Percentiles rank a stretch among this genome's conserved stretches.
phyloP scores from a whole-genome alignment of 2,113 vertebrate genomes.

The Mormoops blainvillei region DNA sequence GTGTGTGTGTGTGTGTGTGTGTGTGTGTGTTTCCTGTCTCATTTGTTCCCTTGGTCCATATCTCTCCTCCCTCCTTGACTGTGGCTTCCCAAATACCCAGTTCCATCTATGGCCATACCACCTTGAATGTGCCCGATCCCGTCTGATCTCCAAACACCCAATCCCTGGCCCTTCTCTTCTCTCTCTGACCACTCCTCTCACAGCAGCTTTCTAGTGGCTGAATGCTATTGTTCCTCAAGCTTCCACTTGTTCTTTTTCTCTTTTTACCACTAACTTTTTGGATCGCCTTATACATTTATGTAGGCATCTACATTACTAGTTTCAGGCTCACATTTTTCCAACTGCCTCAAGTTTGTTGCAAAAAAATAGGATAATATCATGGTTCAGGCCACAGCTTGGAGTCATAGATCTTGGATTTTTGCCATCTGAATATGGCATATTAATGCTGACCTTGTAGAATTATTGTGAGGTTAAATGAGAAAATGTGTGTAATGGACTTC shows the following conservation, averaged over 20 bases:
- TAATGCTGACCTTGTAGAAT: not conserved
- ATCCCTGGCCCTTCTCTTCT: not conserved
- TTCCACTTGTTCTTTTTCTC: not conserved
- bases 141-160: no score
- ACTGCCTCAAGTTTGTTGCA: not conserved
- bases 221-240: not conserved
- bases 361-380: not conserved
- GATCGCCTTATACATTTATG: not conserved
- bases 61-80: not conserved
- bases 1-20: no score
- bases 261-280: not conserved
- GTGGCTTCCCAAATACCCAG: not conserved
- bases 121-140: no score
- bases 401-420: not conserved
- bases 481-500: not conserved
- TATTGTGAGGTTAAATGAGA: not conserved
- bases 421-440: not conserved
- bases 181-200: no score
- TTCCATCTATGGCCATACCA: no score
- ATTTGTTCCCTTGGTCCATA: fast-evolving
- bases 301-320: not conserved
- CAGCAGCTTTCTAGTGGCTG: not conserved
- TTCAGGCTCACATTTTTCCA: not conserved
- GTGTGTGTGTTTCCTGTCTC: not conserved
- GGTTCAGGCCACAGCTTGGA: not conserved